Base-by-base conservation (phyloP, 2,888 invertebrate genomes). In the Macrophya alboannulata region DNA sequence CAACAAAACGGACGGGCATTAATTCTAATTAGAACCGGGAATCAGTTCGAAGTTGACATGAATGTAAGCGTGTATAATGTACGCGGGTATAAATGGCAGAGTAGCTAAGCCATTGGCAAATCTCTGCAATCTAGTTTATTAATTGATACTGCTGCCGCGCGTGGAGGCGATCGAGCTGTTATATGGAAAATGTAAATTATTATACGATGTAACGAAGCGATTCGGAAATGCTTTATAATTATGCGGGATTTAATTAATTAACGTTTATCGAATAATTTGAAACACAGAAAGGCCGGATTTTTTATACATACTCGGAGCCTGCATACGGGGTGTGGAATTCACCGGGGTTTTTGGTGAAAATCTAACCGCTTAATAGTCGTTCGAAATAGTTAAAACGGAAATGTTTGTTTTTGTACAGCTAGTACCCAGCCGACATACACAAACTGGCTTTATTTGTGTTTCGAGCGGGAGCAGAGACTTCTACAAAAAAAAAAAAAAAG, bases 121-220 rank as follows among this genome's bases (percentile, higher is more conserved):
- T 81, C 81, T 81, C 81, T 81, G 81, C 51, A 81, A 81, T 81
- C 81, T 81, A 40, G 81, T 81, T 81, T 81, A 81, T 81, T 81
- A 81, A 81, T 81, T 81, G 81, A 62, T 81, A 51, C 74, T 74
- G 74, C 21, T 62, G n/a, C 40, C 62, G 25, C 8, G 21, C 62
- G 25, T 9, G 21, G 40, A 43, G 51, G 81, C 59, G 59, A 81
- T 81, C 62, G n/a, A n/a, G 81, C 5, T 43, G 43, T 62, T n/a
- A 62, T 15, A 43, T 15, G 59, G 81, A n/a, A 62, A 62, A 81
- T 62, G 43, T 31, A 62, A 62, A 81, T 79, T 81, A 81, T 37
- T 10, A 45, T n/a, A 21, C 45, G 9, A 55, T 55, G 55, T 77
- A 37, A 77, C 31, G n/a, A 37, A 31, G 55, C 55, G 31, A 45